Evolutionary conservation across 2,888 invertebrate genomes (phyloP).

Genomic region (Sepioteuthis lessoniana): DNA sequence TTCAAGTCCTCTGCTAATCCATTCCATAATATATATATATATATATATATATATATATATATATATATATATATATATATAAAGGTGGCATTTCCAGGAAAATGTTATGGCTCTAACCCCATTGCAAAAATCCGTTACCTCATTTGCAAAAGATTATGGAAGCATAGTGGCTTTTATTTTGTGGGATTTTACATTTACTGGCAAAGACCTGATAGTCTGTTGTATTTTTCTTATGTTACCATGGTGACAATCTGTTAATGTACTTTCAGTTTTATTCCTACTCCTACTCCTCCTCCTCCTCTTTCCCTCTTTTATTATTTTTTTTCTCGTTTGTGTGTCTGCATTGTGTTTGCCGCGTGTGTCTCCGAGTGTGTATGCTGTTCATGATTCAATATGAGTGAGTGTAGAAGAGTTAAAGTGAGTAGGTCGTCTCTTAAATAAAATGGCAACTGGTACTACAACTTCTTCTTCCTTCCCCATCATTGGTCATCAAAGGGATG

Average conservation of each 20-base stretch:
- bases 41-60: background rate
- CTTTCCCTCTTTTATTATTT: background rate
- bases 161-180: background rate
- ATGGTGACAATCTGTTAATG: background rate
- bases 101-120: background rate
- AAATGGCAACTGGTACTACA: background rate
- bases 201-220: constrained; percentile 1
- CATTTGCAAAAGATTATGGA: background rate
- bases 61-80: background rate
- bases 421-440: too few species aligned
- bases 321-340: too few species aligned
- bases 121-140: background rate
- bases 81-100: background rate
- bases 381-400: too few species aligned
- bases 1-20: background rate
- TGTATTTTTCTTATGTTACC: background rate
- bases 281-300: background rate
- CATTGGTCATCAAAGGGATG: background rate
- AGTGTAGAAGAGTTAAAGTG: too few species aligned
- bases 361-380: too few species aligned
- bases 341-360: too few species aligned
- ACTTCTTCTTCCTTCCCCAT: background rate
- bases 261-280: background rate
- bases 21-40: background rate
- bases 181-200: background rate